Conservation (phyloP, 2,888 invertebrate genomes). For the Pachycephus smyrnensis region DNA sequence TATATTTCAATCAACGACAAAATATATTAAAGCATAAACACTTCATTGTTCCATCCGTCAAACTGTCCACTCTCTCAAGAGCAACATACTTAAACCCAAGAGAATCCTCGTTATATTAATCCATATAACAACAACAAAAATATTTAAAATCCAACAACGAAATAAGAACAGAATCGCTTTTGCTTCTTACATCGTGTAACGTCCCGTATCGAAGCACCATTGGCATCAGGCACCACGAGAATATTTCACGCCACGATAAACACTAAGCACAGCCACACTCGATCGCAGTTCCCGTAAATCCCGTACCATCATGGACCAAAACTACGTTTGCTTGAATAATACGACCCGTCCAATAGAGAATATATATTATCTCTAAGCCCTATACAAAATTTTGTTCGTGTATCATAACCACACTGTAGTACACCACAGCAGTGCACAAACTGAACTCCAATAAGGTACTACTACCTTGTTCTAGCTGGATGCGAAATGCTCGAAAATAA, state of each 20-base stretch:
- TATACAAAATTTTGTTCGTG: neutral
- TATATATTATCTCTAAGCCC: neutral
- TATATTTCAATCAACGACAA: neutral
- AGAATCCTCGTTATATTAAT: neutral
- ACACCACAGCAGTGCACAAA: neutral
- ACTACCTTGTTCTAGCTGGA: neutral
- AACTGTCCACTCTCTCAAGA: neutral
- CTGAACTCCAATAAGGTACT: neutral
- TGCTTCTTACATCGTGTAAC: neutral
- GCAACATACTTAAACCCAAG: neutral
- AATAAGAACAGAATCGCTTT: neutral
- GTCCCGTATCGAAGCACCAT: neutral
- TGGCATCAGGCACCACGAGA: neutral
- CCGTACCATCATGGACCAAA: neutral
- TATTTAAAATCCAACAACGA: neutral
- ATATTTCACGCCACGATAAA: neutral
- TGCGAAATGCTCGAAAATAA: neutral
- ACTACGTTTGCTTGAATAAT: neutral
- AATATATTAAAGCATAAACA: neutral
- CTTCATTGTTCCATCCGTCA: neutral
- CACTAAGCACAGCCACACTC: neutral
- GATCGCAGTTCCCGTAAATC: neutral
- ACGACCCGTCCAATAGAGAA: neutral
- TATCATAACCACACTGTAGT: neutral
- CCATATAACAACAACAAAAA: neutral